Percentiles rank a stretch among this genome's conserved stretches.
Conservation (phyloP, 2,888 invertebrate genomes). For the Diadegma fenestrale region DNA sequence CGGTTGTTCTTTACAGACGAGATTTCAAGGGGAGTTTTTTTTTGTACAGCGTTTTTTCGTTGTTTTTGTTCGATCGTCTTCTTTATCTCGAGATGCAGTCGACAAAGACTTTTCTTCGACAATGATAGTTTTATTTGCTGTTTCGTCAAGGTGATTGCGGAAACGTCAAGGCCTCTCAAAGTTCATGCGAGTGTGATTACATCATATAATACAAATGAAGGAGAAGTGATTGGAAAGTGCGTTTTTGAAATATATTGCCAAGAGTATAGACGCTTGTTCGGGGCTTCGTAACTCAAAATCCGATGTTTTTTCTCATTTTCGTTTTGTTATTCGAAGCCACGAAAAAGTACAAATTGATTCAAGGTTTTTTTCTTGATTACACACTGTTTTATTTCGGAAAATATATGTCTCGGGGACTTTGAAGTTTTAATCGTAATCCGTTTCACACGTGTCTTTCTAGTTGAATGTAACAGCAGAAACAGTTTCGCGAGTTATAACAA, state of each 20-base stretch:
- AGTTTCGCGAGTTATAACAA: background rate
- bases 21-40: background rate
- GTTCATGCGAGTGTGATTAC: background rate
- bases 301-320: background rate
- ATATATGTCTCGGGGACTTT: background rate
- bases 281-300: background rate
- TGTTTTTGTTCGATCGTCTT: background rate
- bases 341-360: too few relatives aligned
- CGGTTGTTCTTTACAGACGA: background rate
- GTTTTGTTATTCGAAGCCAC: too few relatives aligned
- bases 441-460: background rate
- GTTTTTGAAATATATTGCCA: background rate
- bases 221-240: background rate
- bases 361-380: too few relatives aligned
- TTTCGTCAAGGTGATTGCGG: background rate
- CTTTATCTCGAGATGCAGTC: slow-evolving; percentile 8
- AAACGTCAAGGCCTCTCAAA: slow-evolving; percentile 7
- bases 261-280: background rate
- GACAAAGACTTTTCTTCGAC: background rate
- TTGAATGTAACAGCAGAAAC: background rate
- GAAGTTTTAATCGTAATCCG: background rate
- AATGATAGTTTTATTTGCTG: background rate
- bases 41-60: background rate
- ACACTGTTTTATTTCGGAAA: too few relatives aligned
- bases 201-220: background rate